phyloP scores from a whole-genome alignment of 2,797 vertebrate species.

The Argyrosomus regius region DNA sequence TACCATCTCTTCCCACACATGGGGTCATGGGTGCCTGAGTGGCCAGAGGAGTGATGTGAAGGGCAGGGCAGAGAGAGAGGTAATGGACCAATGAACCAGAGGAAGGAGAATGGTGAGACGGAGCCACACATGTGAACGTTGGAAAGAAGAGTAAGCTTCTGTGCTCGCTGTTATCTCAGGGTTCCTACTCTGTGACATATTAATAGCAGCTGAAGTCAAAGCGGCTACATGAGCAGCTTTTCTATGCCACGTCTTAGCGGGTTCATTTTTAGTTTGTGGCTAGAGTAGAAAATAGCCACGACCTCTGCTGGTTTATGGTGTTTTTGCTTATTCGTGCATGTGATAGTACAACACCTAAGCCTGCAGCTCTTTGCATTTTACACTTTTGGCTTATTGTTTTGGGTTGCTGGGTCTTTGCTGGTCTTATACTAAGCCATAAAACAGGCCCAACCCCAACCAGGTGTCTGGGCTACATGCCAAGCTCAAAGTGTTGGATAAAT shows the following conservation, averaged over 20 bases:
- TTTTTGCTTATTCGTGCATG: background rate
- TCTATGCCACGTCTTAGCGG: background rate
- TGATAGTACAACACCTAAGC: background rate
- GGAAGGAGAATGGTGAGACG: constrained; percentile 10
- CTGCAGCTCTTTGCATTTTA: background rate
- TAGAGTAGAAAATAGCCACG: background rate
- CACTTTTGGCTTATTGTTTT: background rate
- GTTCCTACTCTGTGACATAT: constrained; percentile 9
- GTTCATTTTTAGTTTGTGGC: background rate
- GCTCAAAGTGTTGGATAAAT: background rate
- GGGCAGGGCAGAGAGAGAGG: constrained; percentile 38
- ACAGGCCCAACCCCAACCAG: background rate
- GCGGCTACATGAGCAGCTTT: constrained; percentile 19
- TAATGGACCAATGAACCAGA: constrained; percentile 37
- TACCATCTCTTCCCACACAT: constrained; percentile 59
- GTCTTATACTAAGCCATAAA: background rate
- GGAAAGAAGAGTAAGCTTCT: constrained; percentile 25
- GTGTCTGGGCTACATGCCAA: background rate
- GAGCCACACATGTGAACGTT: background rate
- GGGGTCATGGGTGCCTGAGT: constrained; percentile 58
- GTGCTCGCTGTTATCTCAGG: background rate
- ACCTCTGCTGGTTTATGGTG: background rate
- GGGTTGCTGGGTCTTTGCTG: background rate
- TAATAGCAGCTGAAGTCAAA: constrained; percentile 5
- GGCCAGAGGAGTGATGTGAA: constrained; percentile 59